Conservation (phyloP, 2,797 vertebrate genomes). For the Pseudocheirus occidentalis region DNA sequence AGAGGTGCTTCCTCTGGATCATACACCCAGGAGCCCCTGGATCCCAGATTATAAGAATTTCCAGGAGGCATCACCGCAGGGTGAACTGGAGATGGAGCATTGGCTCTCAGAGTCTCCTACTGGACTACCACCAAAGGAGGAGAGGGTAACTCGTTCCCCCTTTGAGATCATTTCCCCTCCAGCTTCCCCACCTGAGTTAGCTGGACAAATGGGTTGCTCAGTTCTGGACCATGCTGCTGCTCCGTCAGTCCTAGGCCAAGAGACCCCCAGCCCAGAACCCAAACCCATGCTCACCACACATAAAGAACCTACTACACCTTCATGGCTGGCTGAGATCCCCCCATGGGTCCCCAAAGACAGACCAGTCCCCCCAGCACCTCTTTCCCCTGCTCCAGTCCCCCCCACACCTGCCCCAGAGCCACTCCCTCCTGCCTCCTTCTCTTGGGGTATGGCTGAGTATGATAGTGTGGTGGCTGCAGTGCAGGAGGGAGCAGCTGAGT, state of each 20-base stretch:
- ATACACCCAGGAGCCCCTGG: constrained; percentile 67
- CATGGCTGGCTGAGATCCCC: constrained; percentile 79
- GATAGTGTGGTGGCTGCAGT: constrained; percentile 68
- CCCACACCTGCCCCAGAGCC: constrained; percentile 62
- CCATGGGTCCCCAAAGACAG: constrained; percentile 79
- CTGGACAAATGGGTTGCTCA: constrained; percentile 38
- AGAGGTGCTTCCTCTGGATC: constrained; percentile 64
- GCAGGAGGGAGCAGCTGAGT: constrained; percentile 64
- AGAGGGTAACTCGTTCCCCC: constrained; percentile 74
- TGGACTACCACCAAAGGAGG: constrained; percentile 74
- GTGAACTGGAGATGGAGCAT: constrained; percentile 72
- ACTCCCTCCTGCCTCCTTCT: constrained; percentile 66
- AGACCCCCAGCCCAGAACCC: constrained; percentile 61
- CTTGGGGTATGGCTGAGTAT: constrained; percentile 67
- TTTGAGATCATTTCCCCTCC: constrained; percentile 79
- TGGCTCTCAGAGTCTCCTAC: constrained; percentile 78
- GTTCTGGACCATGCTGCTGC: background rate
- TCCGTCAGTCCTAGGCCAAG: constrained; percentile 47
- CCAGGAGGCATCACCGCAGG: constrained; percentile 75
- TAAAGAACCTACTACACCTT: constrained; percentile 64
- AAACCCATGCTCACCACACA: constrained; percentile 47
- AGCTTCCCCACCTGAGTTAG: constrained; percentile 70
- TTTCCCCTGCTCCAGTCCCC: constrained; percentile 74
- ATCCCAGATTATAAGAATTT: constrained; percentile 73
- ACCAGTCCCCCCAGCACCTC: constrained; percentile 76